Conservation (phyloP, 2,888 invertebrate species). For the Thysanoteuthis rhombus region DNA sequence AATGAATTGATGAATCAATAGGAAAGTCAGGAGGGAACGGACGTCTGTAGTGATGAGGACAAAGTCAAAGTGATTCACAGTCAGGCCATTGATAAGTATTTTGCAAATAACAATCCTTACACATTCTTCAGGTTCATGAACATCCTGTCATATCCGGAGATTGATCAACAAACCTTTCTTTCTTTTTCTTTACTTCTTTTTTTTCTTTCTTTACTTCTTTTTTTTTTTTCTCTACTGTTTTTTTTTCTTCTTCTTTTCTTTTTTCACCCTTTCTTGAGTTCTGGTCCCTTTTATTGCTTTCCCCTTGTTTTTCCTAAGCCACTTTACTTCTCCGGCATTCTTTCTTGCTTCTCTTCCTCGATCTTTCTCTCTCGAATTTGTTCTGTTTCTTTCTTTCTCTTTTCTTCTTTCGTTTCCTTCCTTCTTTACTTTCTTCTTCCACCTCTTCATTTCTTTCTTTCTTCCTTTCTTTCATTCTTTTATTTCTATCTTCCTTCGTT, state of each 20-base stretch:
- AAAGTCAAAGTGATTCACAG: neutral
- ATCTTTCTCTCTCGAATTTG: neutral
- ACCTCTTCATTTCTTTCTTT: neutral
- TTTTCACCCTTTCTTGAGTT: neutral
- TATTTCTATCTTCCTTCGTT: neutral
- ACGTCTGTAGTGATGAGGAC: neutral
- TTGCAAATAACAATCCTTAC: neutral
- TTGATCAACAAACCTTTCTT: neutral
- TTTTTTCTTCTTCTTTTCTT: neutral
- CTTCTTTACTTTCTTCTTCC: neutral
- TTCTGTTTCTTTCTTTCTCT: neutral
- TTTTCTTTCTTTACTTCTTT: neutral
- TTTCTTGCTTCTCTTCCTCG: neutral
- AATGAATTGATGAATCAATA: neutral
- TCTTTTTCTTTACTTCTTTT: neutral
- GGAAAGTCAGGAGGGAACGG: neutral
- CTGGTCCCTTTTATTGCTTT: neutral
- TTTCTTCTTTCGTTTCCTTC: neutral
- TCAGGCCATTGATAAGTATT: neutral
- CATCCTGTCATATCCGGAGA: neutral
- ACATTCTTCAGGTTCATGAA: too few species aligned
- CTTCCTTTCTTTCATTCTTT: neutral
- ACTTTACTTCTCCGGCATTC: too few species aligned
- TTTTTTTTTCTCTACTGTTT: neutral
- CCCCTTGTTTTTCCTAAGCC: too few species aligned